phyloP scores from a whole-genome alignment of 1,140 invertebrate species.

The Homarus americanus region DNA sequence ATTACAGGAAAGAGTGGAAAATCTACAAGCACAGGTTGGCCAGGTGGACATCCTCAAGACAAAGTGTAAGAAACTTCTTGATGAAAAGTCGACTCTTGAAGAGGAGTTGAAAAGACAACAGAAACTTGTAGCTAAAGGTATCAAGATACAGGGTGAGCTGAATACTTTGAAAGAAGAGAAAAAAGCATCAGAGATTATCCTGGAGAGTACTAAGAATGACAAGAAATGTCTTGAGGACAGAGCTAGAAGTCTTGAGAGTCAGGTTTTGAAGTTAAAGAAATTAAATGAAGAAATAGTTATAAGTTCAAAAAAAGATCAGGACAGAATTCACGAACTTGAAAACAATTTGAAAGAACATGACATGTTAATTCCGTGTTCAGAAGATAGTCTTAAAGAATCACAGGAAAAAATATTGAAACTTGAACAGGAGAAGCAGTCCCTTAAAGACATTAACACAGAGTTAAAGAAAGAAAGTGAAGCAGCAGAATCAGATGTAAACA shows the following conservation, averaged over 20 bases:
- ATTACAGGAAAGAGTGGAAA: constrained; percentile 56
- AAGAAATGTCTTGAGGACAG: constrained; percentile 53
- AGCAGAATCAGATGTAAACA: not conserved
- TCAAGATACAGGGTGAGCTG: constrained; percentile 44
- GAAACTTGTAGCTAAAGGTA: constrained; percentile 34
- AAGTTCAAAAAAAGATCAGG: not conserved
- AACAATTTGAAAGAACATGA: constrained; percentile 9
- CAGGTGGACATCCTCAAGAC: constrained; percentile 67
- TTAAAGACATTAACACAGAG: not conserved
- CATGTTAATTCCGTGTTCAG: constrained; percentile 1
- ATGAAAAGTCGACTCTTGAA: constrained; percentile 55
- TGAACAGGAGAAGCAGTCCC: constrained; percentile 1
- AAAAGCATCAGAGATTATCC: constrained; percentile 56
- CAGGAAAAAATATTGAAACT: not conserved
- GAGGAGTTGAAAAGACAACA: constrained; percentile 43
- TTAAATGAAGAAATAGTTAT: constrained; percentile 12
- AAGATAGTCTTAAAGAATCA: not conserved
- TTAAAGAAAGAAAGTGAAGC: not conserved
- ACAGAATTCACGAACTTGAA: constrained; percentile 12
- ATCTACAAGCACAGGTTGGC: constrained; percentile 55
- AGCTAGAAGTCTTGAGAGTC: constrained; percentile 26
- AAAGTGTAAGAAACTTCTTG: constrained; percentile 66
- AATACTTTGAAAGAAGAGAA: constrained; percentile 55
- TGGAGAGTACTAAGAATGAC: constrained; percentile 59
- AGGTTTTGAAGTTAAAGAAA: constrained; percentile 21